A percentile compares a stretch with the other conserved stretches of the same genome.
Conservation (phyloP, 1,140 invertebrate genomes). For the Homalodisca vitripennis region DNA sequence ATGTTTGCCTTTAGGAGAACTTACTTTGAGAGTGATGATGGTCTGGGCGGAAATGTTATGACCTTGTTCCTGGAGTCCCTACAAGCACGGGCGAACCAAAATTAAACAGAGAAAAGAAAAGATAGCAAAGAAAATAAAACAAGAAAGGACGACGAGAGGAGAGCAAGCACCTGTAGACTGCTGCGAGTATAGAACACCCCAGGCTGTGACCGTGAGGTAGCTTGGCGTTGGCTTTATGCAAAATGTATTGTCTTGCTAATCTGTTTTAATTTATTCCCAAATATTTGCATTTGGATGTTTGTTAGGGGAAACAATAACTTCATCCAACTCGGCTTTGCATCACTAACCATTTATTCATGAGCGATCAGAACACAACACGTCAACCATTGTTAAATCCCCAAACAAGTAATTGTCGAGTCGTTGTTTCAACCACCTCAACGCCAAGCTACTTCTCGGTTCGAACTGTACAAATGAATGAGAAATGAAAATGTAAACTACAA, state of each 20-base stretch:
- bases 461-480: too few relatives aligned
- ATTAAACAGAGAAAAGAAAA: constrained; percentile 22
- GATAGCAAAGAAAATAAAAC: constrained; percentile 30
- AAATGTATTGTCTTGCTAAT: constrained; percentile 3
- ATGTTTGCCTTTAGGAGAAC: too few relatives aligned
- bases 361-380: constrained; percentile 1
- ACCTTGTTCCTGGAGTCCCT: constrained; percentile 84
- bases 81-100: constrained; percentile 47
- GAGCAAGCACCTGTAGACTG: not conserved
- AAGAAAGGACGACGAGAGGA: constrained; percentile 19
- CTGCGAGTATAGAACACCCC: too few relatives aligned
- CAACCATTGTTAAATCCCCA: too few relatives aligned
- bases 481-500: too few relatives aligned
- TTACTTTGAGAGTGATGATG: constrained; percentile 89
- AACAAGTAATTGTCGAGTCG: too few relatives aligned
- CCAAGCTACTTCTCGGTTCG: too few relatives aligned
- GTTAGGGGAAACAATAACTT: constrained; percentile 15
- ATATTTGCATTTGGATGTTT: constrained; percentile 25
- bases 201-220: too few relatives aligned
- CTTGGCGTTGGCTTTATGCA: not conserved
- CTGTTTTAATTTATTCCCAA: constrained; percentile 23
- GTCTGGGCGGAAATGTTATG: constrained; percentile 86
- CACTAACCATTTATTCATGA: constrained; percentile 14
- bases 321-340: constrained; percentile 13
- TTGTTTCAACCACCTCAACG: too few relatives aligned